These are phyloP conservation scores for Eclectus roratus DNA, from an alignment of 2,113 vertebrate species.

Conservation along the genomic window DNA sequence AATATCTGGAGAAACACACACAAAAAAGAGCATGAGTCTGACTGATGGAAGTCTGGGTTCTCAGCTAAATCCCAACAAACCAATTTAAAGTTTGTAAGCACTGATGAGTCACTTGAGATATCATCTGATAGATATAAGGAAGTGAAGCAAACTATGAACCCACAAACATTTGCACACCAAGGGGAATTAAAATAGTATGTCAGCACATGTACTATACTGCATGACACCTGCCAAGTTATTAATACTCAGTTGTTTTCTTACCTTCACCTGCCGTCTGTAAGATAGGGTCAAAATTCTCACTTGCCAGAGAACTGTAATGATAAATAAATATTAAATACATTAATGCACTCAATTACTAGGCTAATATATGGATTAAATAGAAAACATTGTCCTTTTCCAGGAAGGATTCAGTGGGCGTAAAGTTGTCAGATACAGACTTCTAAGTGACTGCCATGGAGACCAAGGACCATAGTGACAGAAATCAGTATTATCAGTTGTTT, in stretches of 20 bases:
- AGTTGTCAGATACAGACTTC: neutral
- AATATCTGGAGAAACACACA: neutral
- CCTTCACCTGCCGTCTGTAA: neutral
- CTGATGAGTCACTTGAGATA: neutral
- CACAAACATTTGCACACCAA: neutral
- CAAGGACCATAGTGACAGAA: neutral
- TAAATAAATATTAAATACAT: neutral
- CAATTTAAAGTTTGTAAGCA: neutral
- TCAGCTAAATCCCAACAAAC: neutral
- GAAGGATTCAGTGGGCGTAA: neutral
- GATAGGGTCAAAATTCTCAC: neutral
- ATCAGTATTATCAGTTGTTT: neutral
- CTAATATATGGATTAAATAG: neutral
- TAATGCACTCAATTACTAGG: neutral
- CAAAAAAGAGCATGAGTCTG: neutral
- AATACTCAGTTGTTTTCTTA: neutral
- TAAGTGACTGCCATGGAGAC: neutral
- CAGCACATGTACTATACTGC: neutral
- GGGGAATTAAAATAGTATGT: neutral
- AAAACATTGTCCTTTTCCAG: neutral
- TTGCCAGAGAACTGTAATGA: neutral
- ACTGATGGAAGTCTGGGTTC: neutral
- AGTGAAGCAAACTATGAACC: neutral
- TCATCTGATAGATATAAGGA: neutral
- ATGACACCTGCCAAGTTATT: neutral